Percentiles rank a stretch among this genome's conserved stretches.
These are phyloP conservation scores for Hydrolagus affinis DNA, from an alignment of 2,113 vertebrate genomes.

Conservation along the genomic window DNA sequence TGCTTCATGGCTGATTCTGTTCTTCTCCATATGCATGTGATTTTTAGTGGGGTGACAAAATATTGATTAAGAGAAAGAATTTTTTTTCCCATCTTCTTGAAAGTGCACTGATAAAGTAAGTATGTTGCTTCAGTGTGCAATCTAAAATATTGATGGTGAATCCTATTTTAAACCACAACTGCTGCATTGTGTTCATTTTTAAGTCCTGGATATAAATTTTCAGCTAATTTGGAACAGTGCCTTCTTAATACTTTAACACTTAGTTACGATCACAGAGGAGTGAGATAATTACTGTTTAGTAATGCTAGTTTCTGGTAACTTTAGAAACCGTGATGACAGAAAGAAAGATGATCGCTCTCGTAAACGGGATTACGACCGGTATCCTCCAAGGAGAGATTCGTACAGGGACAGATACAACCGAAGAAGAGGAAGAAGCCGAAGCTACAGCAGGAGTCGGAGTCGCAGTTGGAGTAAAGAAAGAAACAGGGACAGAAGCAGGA, in stretches of 20 bases:
- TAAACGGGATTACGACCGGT: conserved; percentile 89
- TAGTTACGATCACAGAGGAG: neutral
- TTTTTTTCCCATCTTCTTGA: no score
- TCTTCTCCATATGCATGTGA: no score
- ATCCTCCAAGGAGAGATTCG: conserved; percentile 78
- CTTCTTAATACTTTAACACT: neutral
- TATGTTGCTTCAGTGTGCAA: neutral
- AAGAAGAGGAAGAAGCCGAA: conserved; percentile 80
- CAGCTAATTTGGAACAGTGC: neutral
- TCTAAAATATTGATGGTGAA: neutral
- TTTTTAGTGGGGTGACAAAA: no score
- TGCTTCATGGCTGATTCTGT: no score
- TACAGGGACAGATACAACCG: conserved; percentile 92
- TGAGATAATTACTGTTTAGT: conserved; percentile 6
- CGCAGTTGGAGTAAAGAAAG: conserved; percentile 91
- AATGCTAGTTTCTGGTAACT: conserved; percentile 34
- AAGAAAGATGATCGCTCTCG: conserved; percentile 90
- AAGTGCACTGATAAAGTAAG: no score
- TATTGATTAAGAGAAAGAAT: no score
- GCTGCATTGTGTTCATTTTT: neutral
- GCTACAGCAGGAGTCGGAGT: conserved; percentile 85
- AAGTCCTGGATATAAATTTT: conserved; percentile 4
- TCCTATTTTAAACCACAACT: neutral
- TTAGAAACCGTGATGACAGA: conserved; percentile 84
- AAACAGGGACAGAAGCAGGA: conserved; percentile 75